These are phyloP conservation scores for Apomyelois bistriatella DNA, from an alignment of 2,888 invertebrate genomes.

Conservation along the genomic window DNA sequence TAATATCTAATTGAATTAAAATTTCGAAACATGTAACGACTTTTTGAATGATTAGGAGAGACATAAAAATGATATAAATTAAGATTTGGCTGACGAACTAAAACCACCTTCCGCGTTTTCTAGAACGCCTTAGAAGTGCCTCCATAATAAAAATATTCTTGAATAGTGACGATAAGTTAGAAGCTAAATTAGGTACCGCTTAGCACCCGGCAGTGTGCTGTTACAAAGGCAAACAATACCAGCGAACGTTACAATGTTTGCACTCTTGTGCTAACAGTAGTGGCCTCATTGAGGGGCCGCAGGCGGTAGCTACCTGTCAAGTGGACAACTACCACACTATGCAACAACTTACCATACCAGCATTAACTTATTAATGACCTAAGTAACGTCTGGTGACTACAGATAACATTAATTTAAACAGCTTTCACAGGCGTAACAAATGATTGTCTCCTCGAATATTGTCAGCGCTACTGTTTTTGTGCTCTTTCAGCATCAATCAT, in stretches of 20 bases:
- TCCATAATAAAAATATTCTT: conserved; percentile 20
- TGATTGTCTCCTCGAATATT: conserved; percentile 41
- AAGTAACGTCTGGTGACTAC: conserved; percentile 32
- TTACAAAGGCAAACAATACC: conserved; percentile 53
- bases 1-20: too few relatives aligned
- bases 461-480: conserved; percentile 43
- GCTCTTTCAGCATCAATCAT: conserved; percentile 33
- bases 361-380: conserved; percentile 33
- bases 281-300: conserved; percentile 58
- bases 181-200: conserved; percentile 38
- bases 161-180: conserved; percentile 22
- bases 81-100: too few relatives aligned
- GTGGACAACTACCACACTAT: conserved; percentile 23
- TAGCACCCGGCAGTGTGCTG: conserved; percentile 45
- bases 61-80: too few relatives aligned
- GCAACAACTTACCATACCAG: conserved; percentile 37
- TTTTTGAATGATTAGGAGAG: too few relatives aligned
- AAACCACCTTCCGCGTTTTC: too few relatives aligned
- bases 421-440: conserved; percentile 39
- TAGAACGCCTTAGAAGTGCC: too few relatives aligned
- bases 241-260: conserved; percentile 49
- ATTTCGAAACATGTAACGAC: too few relatives aligned
- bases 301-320: conserved; percentile 34
- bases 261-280: conserved; percentile 49
- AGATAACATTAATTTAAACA: conserved; percentile 31